Percentiles rank a stretch among this genome's conserved stretches.
Evolutionary conservation across 2,113 vertebrate species (phyloP).

Genomic region (Lepus timidus): DNA sequence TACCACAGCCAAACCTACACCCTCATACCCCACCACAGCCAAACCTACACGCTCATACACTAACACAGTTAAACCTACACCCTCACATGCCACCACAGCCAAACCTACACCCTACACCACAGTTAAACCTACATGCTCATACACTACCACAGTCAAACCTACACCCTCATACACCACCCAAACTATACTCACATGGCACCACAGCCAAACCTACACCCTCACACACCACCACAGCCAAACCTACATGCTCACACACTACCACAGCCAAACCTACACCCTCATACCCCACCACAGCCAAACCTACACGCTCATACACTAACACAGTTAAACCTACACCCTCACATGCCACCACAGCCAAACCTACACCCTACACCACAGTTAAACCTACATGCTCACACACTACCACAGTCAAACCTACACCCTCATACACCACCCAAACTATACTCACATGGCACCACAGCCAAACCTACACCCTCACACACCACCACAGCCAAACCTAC

Average conservation of each 20-base stretch:
- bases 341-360: too few relatives aligned
- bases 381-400: not conserved
- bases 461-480: too few relatives aligned
- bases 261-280: constrained; percentile 48
- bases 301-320: too few relatives aligned
- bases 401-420: too few relatives aligned
- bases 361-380: not conserved
- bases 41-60: too few relatives aligned
- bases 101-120: not conserved
- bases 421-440: too few relatives aligned
- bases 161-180: not conserved
- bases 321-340: too few relatives aligned
- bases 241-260: too few relatives aligned
- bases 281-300: not conserved
- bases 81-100: constrained; percentile 53
- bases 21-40: constrained; percentile 48
- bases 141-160: constrained; percentile 52
- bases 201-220: not conserved
- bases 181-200: too few relatives aligned
- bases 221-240: not conserved
- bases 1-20: too few relatives aligned
- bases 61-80: constrained; percentile 6
- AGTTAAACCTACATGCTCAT: not conserved
- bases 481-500: too few relatives aligned
- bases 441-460: too few relatives aligned